Conservation (phyloP, 2,113 vertebrate species). For the Emydura subglobosa region DNA sequence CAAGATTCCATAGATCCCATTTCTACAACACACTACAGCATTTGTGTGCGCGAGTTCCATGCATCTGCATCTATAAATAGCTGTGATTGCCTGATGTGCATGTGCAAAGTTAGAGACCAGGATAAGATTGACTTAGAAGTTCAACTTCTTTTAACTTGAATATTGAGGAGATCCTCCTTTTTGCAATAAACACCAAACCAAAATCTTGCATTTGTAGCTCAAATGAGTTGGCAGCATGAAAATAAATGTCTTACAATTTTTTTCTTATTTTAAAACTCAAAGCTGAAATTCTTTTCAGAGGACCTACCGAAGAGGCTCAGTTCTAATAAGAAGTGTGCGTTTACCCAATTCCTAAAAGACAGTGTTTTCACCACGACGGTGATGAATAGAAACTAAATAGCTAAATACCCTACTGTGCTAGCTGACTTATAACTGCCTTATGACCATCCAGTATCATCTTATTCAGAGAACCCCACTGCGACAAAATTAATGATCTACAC, state of each 20-base stretch:
- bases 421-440: slow-evolving; percentile 37
- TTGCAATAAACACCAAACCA: background rate
- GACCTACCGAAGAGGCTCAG: slow-evolving; percentile 20
- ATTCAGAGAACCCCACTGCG: slow-evolving; percentile 4
- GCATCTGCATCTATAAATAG: background rate
- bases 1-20: background rate
- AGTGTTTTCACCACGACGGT: background rate
- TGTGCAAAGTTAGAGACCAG: background rate
- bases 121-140: background rate
- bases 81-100: background rate
- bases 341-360: slow-evolving; percentile 11
- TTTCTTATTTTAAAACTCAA: slow-evolving; percentile 15
- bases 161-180: background rate
- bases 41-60: background rate
- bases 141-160: background rate
- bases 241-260: background rate
- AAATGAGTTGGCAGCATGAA: background rate
- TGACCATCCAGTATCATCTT: background rate
- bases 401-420: background rate
- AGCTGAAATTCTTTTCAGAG: slow-evolving; percentile 13
- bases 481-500: slow-evolving; percentile 36
- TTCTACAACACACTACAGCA: too few relatives aligned
- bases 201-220: background rate
- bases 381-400: slow-evolving; percentile 21
- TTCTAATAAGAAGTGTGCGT: background rate